Base-by-base conservation (phyloP, 2,888 invertebrate species). In the Ctenicera cuprea region DNA sequence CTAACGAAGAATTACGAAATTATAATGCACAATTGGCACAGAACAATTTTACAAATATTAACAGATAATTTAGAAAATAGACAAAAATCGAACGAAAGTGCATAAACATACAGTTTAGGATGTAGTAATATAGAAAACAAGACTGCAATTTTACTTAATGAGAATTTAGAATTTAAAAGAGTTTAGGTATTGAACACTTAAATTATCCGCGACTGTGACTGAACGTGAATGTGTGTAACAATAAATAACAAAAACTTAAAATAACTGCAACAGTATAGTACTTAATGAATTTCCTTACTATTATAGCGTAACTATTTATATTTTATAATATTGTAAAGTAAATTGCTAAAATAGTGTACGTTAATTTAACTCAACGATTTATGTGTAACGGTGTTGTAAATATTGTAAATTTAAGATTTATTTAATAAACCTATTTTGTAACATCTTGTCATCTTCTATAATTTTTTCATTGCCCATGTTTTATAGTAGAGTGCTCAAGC, bases 1-100 rank as follows among this genome's bases (percentile, higher is more conserved):
- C 82, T 18, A 80, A 80, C 30, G 82, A 83, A 59, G 82, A 84
- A 64, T 57, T 83, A 43, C 80, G 80, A 65, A 80, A 81, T 52
- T 78, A 82, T 38, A 80, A 82, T 66, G 74, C 76, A 37, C 76
- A 77, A 45, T 74, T 77, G 30, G 75, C 78, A 5, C 79, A 78
- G 64, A 72, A 76, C 30, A 81, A 78, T 59, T 73, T 78, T 20
- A 79, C 79, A 26, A 80, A 71, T 30, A 76, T 80, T 65, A 77
- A 82, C 66, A 82, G 83, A 80, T 83, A 83, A 77, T 59, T 70
- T 20, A 22, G 16, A 26, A 26, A 26, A 11, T n/a, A 18, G 5
- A 18, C 48, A 8, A 33, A 4, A 59, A n/a, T 14, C 7, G 14
- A 48, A 7, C 14, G 3, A 16, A 20, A 4, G 33, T 33, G 33